phyloP scores from a whole-genome alignment of 2,888 invertebrate genomes.

The Epistrophella euchroma region DNA sequence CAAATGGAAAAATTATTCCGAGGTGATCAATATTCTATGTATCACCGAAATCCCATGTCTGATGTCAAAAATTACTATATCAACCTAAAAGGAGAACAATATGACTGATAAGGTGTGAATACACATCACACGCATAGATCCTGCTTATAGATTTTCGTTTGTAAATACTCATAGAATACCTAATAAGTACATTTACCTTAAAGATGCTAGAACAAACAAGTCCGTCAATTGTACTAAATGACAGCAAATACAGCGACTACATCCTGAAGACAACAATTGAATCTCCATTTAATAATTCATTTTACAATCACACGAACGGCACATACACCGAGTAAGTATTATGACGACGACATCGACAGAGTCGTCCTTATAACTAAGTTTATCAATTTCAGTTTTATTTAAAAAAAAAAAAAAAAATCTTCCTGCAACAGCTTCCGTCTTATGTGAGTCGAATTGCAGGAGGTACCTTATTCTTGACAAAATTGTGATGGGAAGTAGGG shows the following conservation, averaged over 20 bases:
- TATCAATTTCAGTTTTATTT: constrained; percentile 23
- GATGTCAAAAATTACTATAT: not conserved
- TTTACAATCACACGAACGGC: constrained; percentile 57
- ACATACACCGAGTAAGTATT: constrained; percentile 66
- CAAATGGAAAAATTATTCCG: constrained; percentile 19
- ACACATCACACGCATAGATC: not conserved
- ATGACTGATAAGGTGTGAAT: constrained; percentile 14
- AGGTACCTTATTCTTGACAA: not conserved
- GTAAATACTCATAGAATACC: constrained; percentile 24
- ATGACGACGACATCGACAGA: not conserved
- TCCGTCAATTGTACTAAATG: constrained; percentile 62
- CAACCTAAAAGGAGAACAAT: constrained; percentile 9
- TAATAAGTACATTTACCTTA: not conserved
- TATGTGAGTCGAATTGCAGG: not conserved
- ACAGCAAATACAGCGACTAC: constrained; percentile 55
- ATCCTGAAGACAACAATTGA: constrained; percentile 57
- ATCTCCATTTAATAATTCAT: constrained; percentile 58
- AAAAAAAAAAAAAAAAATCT: not conserved
- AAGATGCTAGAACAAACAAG: constrained; percentile 66
- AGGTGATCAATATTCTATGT: constrained; percentile 4
- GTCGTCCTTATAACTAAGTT: constrained; percentile 45
- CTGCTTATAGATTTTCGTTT: constrained; percentile 39
- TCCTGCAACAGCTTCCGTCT: constrained; percentile 17
- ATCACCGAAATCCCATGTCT: not conserved
- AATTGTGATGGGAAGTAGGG: not conserved